phyloP scores from a whole-genome alignment of 2,113 vertebrate species.

The Ovis aries region ARS-UI_Ramb_v3.0 NC_056080.1:41254501-41255000 shows the following conservation, averaged over 20 bases:
- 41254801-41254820: neutral
- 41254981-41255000: neutral
- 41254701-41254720: neutral
- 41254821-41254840: constrained; percentile 22
- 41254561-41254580: neutral
- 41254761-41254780: neutral
- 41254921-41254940: neutral
- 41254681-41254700: neutral
- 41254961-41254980: neutral
- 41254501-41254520: neutral
- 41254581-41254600: neutral
- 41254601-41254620: neutral
- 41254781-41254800: neutral
- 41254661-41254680: neutral
- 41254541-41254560: neutral
- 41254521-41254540: neutral
- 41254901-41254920: neutral
- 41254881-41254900: neutral
- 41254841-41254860: constrained; percentile 28
- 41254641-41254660: constrained; percentile 8
- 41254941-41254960: neutral
- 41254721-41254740: neutral
- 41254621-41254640: neutral
- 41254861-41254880: neutral
- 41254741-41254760: neutral